Base-by-base conservation (phyloP, 2,113 vertebrate species). In the Crotalus viridis region DNA sequence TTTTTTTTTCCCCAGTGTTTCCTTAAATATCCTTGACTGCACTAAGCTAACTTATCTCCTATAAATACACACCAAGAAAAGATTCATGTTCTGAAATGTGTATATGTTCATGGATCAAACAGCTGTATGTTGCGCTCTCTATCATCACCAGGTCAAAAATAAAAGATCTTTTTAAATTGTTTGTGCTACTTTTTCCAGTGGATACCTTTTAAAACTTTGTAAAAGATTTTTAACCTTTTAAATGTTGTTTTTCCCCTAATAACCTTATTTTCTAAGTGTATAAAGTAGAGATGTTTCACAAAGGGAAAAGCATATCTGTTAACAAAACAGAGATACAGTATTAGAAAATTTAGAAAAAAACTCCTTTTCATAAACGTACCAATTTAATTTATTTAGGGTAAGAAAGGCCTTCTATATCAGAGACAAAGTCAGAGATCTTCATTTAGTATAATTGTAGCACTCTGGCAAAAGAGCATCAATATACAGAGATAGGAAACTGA, bases 361-460 rank as follows among this genome's bases (percentile, higher is more conserved):
- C 54, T 15, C 7, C 2, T 0, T 8, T 43, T 56, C 12, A 81
- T 81, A 26, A 12, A 81, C 15, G 19, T 39, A 74, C n/a, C 2
- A 19, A 10, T 33, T 10, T 22, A 21, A 39, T 88, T 24, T 13
- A 51, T 46, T 92, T 0, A 0, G 39, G 17, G 1, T 56, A 46
- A 94, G 26, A 81, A 61, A 7, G 22, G 22, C 59, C 48, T 86
- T 54, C 26, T 21, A 64, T 52, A 22, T 59, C 9, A 22, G n/a
- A 57, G 46, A 33, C 8, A 8, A 24, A 24, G 7, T 39, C 0
- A 24, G 64, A 26, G 51, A 6, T 4, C 43, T 0, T 0, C 5
- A 10, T 19, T 56, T 64, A 12, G 1, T 1, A 0, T 59, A 33
- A 46, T 1, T 0, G 22, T 0, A 0, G 5, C 0, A 0, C 89